Evolutionary conservation across 2,113 vertebrate species (phyloP).

Genomic region (Scomber japonicus): DNA sequence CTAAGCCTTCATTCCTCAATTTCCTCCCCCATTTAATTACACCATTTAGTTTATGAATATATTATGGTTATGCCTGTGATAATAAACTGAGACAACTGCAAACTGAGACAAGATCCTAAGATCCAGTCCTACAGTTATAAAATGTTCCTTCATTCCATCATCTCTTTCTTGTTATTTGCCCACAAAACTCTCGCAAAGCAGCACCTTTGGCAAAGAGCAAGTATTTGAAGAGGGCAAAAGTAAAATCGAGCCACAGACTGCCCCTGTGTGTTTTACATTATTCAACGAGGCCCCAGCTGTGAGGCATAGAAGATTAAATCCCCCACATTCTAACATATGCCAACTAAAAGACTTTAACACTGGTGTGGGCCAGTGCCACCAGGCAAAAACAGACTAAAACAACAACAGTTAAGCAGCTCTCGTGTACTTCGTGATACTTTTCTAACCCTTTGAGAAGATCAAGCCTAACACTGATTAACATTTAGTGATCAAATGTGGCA

Average conservation of each 20-base stretch:
- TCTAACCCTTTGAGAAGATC: constrained; percentile 68
- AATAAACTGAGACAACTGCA: constrained; percentile 14
- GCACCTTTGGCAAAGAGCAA: constrained; percentile 64
- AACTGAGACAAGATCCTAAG: constrained; percentile 41
- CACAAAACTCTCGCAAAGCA: constrained; percentile 51
- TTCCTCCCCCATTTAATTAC: constrained; percentile 31
- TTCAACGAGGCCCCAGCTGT: constrained; percentile 81
- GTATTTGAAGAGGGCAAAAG: constrained; percentile 78
- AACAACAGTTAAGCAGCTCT: constrained; percentile 65
- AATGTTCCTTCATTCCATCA: constrained; percentile 20
- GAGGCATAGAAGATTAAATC: constrained; percentile 84
- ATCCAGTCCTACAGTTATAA: no score
- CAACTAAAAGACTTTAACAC: constrained; percentile 73
- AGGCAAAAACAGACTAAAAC: constrained; percentile 73
- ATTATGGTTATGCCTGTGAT: constrained; percentile 26
- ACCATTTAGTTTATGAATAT: constrained; percentile 38
- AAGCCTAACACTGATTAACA: constrained; percentile 72
- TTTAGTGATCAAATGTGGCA: constrained; percentile 73
- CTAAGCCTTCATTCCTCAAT: constrained; percentile 20
- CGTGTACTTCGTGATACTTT: constrained; percentile 54
- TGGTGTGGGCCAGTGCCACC: constrained; percentile 73
- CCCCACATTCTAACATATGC: constrained; percentile 77
- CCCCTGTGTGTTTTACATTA: constrained; percentile 82
- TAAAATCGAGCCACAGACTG: constrained; percentile 75
- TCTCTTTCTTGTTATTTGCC: constrained; percentile 62